These are phyloP conservation scores for Grantiella picta DNA, from an alignment of 2,113 vertebrate genomes.

Conservation along the genomic window DNA sequence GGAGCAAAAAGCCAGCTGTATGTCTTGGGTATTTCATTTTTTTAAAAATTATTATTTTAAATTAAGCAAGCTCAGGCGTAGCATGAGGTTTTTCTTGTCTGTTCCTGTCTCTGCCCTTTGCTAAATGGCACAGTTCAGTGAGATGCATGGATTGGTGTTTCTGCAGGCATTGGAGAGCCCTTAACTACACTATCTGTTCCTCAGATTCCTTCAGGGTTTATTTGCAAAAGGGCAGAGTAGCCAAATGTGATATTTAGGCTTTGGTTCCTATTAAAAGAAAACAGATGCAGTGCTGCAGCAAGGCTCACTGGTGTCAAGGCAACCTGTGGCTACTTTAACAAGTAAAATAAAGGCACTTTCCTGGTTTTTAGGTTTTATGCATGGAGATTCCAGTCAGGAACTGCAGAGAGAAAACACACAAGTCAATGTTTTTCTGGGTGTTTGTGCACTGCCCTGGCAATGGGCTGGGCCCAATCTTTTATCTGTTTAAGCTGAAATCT, in stretches of 20 bases:
- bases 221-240: conserved; percentile 62
- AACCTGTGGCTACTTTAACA: not conserved
- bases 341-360: not conserved
- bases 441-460: not conserved
- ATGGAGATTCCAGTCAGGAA: not conserved
- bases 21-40: not conserved
- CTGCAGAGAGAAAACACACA: not conserved
- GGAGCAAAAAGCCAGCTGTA: not conserved
- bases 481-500: not conserved
- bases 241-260: conserved; percentile 63
- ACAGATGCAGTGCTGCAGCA: not conserved
- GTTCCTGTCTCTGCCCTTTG: conserved; percentile 48
- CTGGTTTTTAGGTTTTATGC: not conserved
- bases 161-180: conserved; percentile 32
- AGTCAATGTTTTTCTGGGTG: not conserved
- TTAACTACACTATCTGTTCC: conserved; percentile 19
- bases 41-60: not conserved
- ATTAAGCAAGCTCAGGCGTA: not conserved
- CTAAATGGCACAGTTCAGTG: conserved; percentile 60
- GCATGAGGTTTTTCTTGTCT: not conserved
- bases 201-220: conserved; percentile 54
- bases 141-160: conserved; percentile 35
- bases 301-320: not conserved
- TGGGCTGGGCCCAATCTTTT: not conserved
- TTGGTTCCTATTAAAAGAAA: conserved; percentile 35